phyloP scores from a whole-genome alignment of 2,797 vertebrate genomes.

The Simalia tracyae region DNA sequence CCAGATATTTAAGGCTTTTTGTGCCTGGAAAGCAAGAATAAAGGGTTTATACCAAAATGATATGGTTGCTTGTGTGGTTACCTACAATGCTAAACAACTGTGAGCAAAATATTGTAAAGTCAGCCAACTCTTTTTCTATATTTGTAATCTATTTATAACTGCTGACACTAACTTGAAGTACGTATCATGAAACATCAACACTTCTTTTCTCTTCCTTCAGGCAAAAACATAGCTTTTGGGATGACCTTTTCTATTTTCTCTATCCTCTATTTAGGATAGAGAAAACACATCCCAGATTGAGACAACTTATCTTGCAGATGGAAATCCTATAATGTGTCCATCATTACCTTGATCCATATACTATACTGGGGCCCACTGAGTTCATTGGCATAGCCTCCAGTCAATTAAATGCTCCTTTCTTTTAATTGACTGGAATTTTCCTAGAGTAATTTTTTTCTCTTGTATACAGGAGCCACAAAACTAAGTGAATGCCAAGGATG shows the following conservation, averaged over 20 bases:
- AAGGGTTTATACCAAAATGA: not conserved
- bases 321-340: not conserved
- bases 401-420: not conserved
- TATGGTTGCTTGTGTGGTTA: not conserved
- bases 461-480: not conserved
- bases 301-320: not conserved
- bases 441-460: not conserved
- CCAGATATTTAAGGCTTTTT: not conserved
- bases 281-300: not conserved
- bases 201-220: conserved; percentile 9
- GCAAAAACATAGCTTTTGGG: not conserved
- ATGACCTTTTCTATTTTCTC: conserved; percentile 2
- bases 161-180: conserved; percentile 15
- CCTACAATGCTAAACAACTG: conserved; percentile 19
- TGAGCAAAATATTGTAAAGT: conserved; percentile 25
- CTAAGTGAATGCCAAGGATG: not conserved
- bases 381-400: not conserved
- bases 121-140: not conserved
- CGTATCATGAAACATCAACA: not conserved
- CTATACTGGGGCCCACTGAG: not conserved
- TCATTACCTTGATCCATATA: not conserved
- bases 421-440: not conserved
- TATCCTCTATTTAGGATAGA: not conserved
- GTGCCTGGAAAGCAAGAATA: not conserved
- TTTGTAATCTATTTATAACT: conserved; percentile 13